phyloP scores from a whole-genome alignment of 2,888 invertebrate genomes.

The Thelaira solivaga region DNA sequence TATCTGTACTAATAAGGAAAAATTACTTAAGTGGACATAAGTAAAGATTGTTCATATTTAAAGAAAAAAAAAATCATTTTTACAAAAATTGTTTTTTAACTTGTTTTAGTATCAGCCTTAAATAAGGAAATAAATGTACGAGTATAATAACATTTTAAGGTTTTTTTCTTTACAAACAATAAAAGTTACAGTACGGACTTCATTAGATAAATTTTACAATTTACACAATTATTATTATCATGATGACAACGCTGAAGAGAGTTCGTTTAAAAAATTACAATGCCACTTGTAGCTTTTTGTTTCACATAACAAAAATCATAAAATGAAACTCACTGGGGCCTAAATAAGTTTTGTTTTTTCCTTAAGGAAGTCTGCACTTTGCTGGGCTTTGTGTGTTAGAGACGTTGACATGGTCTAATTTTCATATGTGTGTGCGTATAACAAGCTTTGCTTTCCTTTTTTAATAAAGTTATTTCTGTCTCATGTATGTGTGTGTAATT shows the following conservation, averaged over 20 bases:
- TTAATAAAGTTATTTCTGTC: not conserved
- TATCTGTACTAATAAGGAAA: too few species aligned
- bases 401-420: conserved; percentile 53
- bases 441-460: conserved; percentile 5
- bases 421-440: too few species aligned
- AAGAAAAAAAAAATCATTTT: too few species aligned
- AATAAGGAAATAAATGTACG: too few species aligned
- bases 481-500: not conserved
- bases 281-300: conserved; percentile 26
- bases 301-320: not conserved
- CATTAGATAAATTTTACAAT: too few species aligned
- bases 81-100: too few species aligned
- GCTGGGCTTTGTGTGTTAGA: conserved; percentile 36
- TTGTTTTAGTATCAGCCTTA: too few species aligned
- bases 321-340: too few species aligned
- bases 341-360: too few species aligned
- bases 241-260: not conserved
- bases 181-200: not conserved
- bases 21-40: too few species aligned
- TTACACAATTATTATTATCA: not conserved
- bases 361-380: too few species aligned
- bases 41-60: too few species aligned
- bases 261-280: conserved; percentile 12
- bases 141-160: not conserved
- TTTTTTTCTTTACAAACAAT: not conserved